Base-by-base conservation (phyloP, 2,888 invertebrate genomes). In the Melanostoma mellinum region DNA sequence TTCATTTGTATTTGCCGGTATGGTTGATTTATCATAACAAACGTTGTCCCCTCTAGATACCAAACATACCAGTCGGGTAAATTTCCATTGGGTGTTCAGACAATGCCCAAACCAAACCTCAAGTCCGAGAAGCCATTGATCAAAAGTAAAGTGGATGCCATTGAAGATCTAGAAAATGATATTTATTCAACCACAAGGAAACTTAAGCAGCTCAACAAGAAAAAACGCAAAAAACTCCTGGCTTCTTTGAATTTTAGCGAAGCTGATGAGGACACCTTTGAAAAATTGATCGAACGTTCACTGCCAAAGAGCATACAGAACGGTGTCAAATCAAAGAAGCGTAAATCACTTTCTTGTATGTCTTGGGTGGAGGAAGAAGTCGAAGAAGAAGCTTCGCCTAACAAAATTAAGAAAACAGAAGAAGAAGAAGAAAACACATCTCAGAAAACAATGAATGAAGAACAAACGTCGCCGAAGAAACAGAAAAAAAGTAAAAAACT, bases 71-170 rank as follows among this genome's bases (percentile, higher is more conserved):
- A 93, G 0, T 88, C 91, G 5, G 94, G 95, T 5, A 90, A 92
- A 71, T 96, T 95, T 90, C 96, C 96, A 0, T 90, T 96, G 8
- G 94, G 94, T 1, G 91, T 94, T 1, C 93, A 93, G 85, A 91
- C 92, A 76, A 89, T 94, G 72, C 90, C 91, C 2, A 87, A 91
- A 32, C 90, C 90, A 2, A 90, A 90, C n/a, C 86, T 87, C 0
- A 88, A 89, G 75, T 86, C 85, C 4, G 85, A 80, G 58, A 86
- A 46, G 35, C 88, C 86, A 48, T 87, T 89, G 52, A 89, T 90
- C 53, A 89, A 89, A 35, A 89, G 89, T 56, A 92, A 90, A 75
- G 90, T 89, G 0, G 72, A 88, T 5, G 89, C 92, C 0, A 90
- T 94, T 4, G 88, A 92, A 0, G 89, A 92, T 3, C 90, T 94